phyloP scores from a whole-genome alignment of 2,797 vertebrate genomes.

The Brachymystax lenok region DNA sequence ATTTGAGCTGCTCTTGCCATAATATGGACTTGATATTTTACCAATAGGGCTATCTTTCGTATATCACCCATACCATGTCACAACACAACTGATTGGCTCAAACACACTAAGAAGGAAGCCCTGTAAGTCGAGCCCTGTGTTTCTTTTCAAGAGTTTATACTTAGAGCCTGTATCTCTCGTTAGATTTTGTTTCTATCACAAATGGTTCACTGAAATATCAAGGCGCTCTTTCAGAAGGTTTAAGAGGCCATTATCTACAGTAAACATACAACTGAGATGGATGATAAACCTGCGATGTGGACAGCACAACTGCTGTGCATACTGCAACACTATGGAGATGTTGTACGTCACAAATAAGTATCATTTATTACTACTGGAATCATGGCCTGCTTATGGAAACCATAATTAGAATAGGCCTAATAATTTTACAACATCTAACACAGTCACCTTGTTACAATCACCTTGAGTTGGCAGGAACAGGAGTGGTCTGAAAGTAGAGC shows the following conservation, averaged over 20 bases:
- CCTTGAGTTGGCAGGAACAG: not conserved
- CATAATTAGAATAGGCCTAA: not conserved
- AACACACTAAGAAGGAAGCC: too few species aligned
- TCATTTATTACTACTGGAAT: not conserved
- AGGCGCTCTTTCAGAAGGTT: constrained; percentile 4
- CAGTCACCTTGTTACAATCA: not conserved
- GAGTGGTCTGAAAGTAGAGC: not conserved
- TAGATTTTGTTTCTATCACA: constrained; percentile 11
- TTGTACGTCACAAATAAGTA: not conserved
- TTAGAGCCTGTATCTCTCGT: not conserved
- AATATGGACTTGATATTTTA: too few species aligned
- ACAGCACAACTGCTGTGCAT: not conserved
- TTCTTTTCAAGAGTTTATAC: not conserved
- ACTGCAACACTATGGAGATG: not conserved
- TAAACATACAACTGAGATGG: constrained; percentile 14
- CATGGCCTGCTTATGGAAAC: not conserved
- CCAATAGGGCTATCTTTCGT: too few species aligned
- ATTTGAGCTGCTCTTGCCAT: too few species aligned
- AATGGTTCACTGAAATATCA: constrained; percentile 19
- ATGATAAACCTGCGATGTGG: not conserved
- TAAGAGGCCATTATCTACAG: constrained; percentile 35
- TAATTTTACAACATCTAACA: not conserved
- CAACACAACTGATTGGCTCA: too few species aligned
- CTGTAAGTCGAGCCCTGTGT: not conserved
- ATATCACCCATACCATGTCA: too few species aligned